Evolutionary conservation across 2,113 vertebrate genomes (phyloP).

Genomic region (Tyrannus savana): DNA sequence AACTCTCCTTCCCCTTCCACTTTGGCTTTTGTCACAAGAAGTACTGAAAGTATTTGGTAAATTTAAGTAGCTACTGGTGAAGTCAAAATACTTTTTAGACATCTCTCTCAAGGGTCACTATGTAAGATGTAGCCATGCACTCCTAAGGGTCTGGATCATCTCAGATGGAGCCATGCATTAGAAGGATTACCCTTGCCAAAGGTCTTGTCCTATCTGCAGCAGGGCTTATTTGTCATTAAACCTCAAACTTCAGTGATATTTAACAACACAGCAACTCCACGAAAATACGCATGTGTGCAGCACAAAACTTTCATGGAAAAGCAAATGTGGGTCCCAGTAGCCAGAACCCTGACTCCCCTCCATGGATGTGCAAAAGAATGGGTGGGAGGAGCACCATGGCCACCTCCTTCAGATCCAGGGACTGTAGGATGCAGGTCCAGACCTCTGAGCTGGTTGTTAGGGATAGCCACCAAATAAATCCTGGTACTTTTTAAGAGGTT

Average conservation of each 20-base stretch:
- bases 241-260: background rate
- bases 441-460: background rate
- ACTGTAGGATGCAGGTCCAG: background rate
- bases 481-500: background rate
- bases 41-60: background rate
- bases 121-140: rapidly evolving
- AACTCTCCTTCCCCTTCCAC: background rate
- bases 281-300: background rate
- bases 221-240: background rate
- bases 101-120: background rate
- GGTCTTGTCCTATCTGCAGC: background rate
- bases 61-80: background rate
- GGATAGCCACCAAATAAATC: background rate
- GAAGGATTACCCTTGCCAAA: background rate
- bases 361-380: background rate
- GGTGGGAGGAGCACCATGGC: background rate
- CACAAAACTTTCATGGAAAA: background rate
- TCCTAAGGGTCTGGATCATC: background rate
- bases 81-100: background rate
- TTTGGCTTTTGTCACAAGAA: background rate
- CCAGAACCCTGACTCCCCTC: background rate
- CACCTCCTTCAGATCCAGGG: background rate
- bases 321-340: background rate
- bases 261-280: background rate
- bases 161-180: background rate